phyloP scores from a whole-genome alignment of 2,113 vertebrate species.

The Boulengeromyrus knoepffleri region DNA sequence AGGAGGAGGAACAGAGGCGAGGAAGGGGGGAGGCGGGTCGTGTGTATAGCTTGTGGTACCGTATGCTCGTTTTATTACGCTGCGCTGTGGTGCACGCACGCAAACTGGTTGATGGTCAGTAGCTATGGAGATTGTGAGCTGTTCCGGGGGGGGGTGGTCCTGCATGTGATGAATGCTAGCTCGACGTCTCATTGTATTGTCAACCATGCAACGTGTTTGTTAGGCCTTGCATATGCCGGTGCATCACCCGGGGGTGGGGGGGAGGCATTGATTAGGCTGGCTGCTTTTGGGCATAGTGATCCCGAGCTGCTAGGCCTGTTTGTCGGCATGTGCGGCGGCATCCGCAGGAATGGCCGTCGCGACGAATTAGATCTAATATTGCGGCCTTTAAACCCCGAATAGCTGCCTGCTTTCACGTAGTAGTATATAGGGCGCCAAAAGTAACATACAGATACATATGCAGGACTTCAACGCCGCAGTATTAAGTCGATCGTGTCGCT shows the following conservation, averaged over 20 bases:
- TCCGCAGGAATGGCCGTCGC: neutral
- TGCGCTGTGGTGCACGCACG: conserved; percentile 59
- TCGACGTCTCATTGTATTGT: conserved; percentile 33
- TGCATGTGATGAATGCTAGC: conserved; percentile 31
- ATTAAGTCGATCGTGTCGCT: neutral
- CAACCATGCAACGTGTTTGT: conserved; percentile 27
- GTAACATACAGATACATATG: neutral
- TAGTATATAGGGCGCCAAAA: neutral
- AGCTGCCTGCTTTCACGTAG: neutral
- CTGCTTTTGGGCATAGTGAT: neutral
- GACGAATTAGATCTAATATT: neutral
- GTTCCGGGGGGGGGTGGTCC: conserved; percentile 8
- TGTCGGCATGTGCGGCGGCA: neutral
- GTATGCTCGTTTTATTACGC: conserved; percentile 50
- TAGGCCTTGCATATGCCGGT: conserved; percentile 17
- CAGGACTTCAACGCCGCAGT: neutral
- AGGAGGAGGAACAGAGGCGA: conserved; percentile 69
- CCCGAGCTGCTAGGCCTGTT: neutral
- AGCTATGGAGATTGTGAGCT: neutral
- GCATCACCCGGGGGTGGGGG: neutral
- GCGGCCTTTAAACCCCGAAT: neutral
- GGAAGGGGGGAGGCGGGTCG: conserved; percentile 69
- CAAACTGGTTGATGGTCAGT: conserved; percentile 21
- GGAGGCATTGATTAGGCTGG: neutral
- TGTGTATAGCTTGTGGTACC: conserved; percentile 72